Percentiles rank a stretch among this genome's conserved stretches.
Evolutionary conservation across 2,113 vertebrate species (phyloP).

Genomic region (Dasyornis broadbenti): DNA sequence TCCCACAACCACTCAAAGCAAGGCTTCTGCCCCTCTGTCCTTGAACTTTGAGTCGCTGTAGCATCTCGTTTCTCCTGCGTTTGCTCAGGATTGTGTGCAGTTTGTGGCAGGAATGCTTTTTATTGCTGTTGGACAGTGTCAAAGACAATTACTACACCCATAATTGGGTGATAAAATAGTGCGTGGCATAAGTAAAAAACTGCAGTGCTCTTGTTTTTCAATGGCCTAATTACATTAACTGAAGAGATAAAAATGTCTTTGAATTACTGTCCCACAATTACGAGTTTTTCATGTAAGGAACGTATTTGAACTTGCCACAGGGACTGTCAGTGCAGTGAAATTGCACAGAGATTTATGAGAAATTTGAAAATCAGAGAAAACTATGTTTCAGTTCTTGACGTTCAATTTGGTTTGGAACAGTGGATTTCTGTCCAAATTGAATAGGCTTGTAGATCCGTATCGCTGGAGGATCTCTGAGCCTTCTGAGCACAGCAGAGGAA

Average conservation of each 20-base stretch:
- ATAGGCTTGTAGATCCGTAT: fast-evolving
- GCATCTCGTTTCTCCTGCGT: background rate
- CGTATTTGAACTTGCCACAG: background rate
- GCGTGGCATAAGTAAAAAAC: background rate
- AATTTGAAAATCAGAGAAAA: background rate
- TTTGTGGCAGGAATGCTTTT: background rate
- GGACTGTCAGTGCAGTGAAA: background rate
- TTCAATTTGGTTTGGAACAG: background rate
- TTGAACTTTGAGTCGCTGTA: background rate
- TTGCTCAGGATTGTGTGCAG: background rate
- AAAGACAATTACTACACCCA: background rate
- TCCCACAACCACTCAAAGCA: background rate
- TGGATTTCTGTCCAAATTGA: background rate
- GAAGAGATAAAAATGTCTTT: background rate
- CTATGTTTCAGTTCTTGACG: fast-evolving
- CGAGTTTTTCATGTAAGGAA: background rate
- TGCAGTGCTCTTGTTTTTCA: background rate
- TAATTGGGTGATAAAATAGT: background rate
- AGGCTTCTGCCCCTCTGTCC: background rate
- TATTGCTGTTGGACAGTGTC: background rate
- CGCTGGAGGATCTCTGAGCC: background rate
- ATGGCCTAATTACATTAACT: background rate
- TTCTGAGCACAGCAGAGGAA: background rate
- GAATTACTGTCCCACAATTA: background rate
- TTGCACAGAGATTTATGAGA: background rate